A percentile compares a stretch with the other conserved stretches of the same genome.
These are phyloP conservation scores for Octodonta nipae DNA, from an alignment of 2,888 invertebrate species.

Conservation along the genomic window DNA sequence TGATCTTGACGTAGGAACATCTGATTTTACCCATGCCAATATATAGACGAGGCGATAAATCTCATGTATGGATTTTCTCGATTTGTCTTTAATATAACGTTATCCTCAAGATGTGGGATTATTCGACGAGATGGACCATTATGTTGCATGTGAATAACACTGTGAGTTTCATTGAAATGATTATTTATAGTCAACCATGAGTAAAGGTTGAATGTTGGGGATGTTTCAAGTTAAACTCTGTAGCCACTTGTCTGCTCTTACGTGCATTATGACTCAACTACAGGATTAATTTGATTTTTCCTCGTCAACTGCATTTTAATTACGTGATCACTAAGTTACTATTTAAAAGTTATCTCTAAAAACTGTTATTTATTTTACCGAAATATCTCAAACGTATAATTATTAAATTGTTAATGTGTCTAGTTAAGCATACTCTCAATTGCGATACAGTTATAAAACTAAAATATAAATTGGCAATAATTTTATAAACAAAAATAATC, in stretches of 20 bases:
- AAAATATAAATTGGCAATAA: no score
- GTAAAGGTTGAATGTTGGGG: neutral
- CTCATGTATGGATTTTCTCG: neutral
- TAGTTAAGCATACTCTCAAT: no score
- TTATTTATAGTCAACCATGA: neutral
- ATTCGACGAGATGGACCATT: slow-evolving; percentile 1
- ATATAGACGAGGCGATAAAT: slow-evolving; percentile 1
- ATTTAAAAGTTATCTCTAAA: no score
- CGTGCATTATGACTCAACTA: neutral
- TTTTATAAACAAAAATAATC: no score
- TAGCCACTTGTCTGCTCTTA: neutral
- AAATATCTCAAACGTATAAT: no score
- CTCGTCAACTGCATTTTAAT: slow-evolving; percentile 1
- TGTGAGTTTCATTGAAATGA: no score
- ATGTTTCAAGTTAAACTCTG: slow-evolving; percentile 1
- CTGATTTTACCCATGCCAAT: no score
- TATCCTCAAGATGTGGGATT: neutral
- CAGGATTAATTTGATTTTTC: neutral
- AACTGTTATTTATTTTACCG: no score
- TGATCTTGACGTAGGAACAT: neutral
- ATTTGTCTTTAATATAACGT: neutral
- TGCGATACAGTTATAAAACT: no score
- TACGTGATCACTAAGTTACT: no score
- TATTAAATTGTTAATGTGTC: no score
- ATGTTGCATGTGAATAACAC: neutral